phyloP scores from a whole-genome alignment of 2,888 invertebrate species.

The Athetis lepigone region DNA sequence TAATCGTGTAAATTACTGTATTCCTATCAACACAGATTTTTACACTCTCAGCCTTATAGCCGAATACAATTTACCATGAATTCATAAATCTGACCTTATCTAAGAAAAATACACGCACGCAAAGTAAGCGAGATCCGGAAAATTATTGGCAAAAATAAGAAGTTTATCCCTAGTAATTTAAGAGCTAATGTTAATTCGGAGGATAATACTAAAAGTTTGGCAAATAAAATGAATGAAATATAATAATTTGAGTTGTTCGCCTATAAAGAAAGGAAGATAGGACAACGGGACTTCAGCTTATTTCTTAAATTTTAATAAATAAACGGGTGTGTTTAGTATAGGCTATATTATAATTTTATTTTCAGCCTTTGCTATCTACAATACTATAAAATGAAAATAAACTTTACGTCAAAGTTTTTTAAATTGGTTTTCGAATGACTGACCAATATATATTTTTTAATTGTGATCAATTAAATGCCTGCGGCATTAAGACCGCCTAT shows the following conservation, averaged over 20 bases:
- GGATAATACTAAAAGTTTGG: constrained; percentile 58
- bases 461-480: no score
- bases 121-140: constrained; percentile 40
- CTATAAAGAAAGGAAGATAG: constrained; percentile 61
- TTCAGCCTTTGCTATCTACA: no score
- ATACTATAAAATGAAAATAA: no score
- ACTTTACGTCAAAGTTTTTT: no score
- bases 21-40: constrained; percentile 1
- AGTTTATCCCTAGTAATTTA: constrained; percentile 56
- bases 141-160: constrained; percentile 67
- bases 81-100: constrained; percentile 38
- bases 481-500: no score
- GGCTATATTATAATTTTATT: background rate
- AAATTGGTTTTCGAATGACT: no score
- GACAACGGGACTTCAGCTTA: constrained; percentile 56
- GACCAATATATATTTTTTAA: no score
- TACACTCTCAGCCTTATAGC: constrained; percentile 14
- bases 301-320: constrained; percentile 65
- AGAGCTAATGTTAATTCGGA: constrained; percentile 66
- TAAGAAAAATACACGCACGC: constrained; percentile 37
- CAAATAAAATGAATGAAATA: constrained; percentile 66
- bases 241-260: constrained; percentile 64
- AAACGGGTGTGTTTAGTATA: constrained; percentile 8
- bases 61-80: constrained; percentile 48
- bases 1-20: no score